These are phyloP conservation scores for Calidris pugnax DNA, from an alignment of 2,113 vertebrate genomes.

Conservation along the genomic window DNA sequence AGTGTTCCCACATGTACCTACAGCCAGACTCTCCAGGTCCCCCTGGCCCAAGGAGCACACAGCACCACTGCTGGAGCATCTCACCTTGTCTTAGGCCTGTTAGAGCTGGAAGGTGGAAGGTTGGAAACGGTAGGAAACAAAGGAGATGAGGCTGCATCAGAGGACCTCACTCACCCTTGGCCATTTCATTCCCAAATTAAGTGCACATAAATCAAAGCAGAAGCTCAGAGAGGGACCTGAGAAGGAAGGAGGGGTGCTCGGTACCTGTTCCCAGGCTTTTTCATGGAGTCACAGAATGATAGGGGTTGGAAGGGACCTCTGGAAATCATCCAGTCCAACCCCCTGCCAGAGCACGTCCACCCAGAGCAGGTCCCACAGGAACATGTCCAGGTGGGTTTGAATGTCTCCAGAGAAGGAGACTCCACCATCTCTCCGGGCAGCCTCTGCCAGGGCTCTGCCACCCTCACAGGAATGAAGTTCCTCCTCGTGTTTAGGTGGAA, in stretches of 20 bases:
- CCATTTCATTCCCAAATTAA: background rate
- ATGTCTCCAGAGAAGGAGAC: too few species aligned
- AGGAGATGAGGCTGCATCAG: background rate
- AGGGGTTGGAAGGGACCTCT: too few species aligned
- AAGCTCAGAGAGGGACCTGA: background rate
- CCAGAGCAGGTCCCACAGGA: too few species aligned
- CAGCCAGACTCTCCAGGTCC: background rate
- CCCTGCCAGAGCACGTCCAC: too few species aligned
- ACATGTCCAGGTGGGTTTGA: too few species aligned
- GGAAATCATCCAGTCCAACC: too few species aligned
- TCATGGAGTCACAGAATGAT: too few species aligned
- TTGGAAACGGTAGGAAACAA: too few species aligned
- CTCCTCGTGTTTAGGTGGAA: too few species aligned
- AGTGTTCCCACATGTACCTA: background rate
- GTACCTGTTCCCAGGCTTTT: background rate
- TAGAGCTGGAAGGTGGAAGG: background rate
- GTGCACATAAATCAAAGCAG: background rate
- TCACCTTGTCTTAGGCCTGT: background rate
- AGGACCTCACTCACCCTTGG: background rate
- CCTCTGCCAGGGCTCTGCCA: too few species aligned
- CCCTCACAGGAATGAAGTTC: too few species aligned
- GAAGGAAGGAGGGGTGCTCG: background rate
- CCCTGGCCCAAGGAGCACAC: background rate
- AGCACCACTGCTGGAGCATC: background rate
- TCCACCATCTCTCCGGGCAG: too few species aligned